A percentile compares a stretch with the other conserved stretches of the same genome.
Evolutionary conservation across 2,888 invertebrate genomes (phyloP).

Genomic region (Andrena flavipes): DNA sequence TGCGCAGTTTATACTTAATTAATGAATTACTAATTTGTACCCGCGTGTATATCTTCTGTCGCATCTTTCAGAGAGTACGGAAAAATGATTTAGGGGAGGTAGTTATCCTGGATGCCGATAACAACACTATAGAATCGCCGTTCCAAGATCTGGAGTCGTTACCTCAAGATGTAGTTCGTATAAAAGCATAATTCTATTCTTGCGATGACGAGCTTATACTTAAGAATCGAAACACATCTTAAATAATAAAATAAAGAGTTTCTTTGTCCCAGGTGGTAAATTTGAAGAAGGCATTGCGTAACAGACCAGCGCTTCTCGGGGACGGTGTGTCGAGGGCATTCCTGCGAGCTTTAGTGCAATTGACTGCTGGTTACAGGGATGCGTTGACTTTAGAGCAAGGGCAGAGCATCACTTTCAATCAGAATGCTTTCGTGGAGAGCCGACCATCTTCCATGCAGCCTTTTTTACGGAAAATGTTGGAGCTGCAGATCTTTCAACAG

Average conservation of each 20-base stretch:
- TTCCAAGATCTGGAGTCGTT: slow-evolving; percentile 96
- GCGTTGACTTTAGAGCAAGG: slow-evolving; percentile 92
- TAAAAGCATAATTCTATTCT: slow-evolving; percentile 34
- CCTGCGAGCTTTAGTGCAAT: slow-evolving; percentile 94
- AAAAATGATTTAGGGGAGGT: slow-evolving; percentile 96
- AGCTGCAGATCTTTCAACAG: slow-evolving; percentile 97
- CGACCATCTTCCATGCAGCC: slow-evolving; percentile 94
- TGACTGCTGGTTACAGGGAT: slow-evolving; percentile 97
- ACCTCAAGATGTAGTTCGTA: slow-evolving; percentile 94
- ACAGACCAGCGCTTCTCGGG: slow-evolving; percentile 91
- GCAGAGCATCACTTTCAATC: slow-evolving; percentile 92
- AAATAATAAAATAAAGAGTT: slow-evolving; percentile 72
- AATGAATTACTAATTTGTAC: neutral
- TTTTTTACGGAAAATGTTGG: slow-evolving; percentile 95
- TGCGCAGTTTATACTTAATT: neutral
- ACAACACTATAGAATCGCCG: slow-evolving; percentile 93
- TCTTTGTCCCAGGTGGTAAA: slow-evolving; percentile 88
- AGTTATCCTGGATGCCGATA: slow-evolving; percentile 97
- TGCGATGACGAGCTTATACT: slow-evolving; percentile 36
- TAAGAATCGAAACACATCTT: slow-evolving; percentile 56
- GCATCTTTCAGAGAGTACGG: slow-evolving; percentile 88
- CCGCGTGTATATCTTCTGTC: slow-evolving; percentile 25
- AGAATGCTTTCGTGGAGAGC: slow-evolving; percentile 94
- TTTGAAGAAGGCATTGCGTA: slow-evolving; percentile 91
- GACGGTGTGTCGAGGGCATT: slow-evolving; percentile 98